phyloP scores from a whole-genome alignment of 2,888 invertebrate species.

The Acronicta aceris region DNA sequence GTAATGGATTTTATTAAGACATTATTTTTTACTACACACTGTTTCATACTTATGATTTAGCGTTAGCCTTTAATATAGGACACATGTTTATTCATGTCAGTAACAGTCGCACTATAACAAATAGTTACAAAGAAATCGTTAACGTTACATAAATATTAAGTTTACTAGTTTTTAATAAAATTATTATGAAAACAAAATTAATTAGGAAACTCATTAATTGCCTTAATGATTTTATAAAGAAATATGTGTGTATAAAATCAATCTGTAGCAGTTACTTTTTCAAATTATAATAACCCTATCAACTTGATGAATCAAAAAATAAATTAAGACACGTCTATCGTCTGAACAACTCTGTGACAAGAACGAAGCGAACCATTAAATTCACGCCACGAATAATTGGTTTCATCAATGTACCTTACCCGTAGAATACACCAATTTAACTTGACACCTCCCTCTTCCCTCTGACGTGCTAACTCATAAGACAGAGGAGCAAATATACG shows the following conservation, averaged over 20 bases:
- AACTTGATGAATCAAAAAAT: constrained; percentile 9
- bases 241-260: background rate
- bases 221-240: too few species aligned
- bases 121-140: too few species aligned
- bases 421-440: constrained; percentile 53
- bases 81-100: background rate
- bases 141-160: too few species aligned
- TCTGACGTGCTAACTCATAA: constrained; percentile 26
- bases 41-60: constrained; percentile 9
- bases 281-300: background rate
- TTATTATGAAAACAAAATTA: background rate
- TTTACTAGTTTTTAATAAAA: too few species aligned
- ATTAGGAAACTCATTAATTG: too few species aligned
- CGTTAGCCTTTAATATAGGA: too few species aligned
- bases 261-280: background rate
- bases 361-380: constrained; percentile 70
- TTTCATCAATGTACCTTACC: constrained; percentile 74
- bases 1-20: constrained; percentile 28
- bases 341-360: constrained; percentile 53
- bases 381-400: constrained; percentile 81
- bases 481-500: constrained; percentile 28
- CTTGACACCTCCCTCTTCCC: constrained; percentile 51
- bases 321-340: constrained; percentile 42
- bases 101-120: too few species aligned
- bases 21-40: constrained; percentile 16